A percentile compares a stretch with the other conserved stretches of the same genome.
Conservation (phyloP, 2,888 invertebrate genomes). For the Tenthredo scrophulariae region DNA sequence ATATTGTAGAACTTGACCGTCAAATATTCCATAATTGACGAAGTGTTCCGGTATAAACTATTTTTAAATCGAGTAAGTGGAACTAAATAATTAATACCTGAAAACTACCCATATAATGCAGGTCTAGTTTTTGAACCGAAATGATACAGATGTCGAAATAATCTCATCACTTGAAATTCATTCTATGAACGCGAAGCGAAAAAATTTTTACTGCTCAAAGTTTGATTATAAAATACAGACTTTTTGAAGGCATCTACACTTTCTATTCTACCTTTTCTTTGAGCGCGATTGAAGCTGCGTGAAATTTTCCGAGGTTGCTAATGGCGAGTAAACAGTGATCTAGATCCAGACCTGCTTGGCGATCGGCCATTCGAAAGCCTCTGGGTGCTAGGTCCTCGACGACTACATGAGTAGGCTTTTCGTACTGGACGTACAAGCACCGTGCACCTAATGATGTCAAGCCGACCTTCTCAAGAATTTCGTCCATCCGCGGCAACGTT, state of each 20-base stretch:
- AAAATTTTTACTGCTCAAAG: not conserved
- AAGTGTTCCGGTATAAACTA: not conserved
- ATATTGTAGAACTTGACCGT: not conserved
- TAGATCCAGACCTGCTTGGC: conserved; percentile 63
- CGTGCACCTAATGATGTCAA: conserved; percentile 67
- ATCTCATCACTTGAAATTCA: not conserved
- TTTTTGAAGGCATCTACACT: not conserved
- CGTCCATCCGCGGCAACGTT: conserved; percentile 70
- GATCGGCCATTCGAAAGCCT: conserved; percentile 76
- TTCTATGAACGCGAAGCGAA: not conserved
- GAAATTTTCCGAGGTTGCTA: conserved; percentile 80
- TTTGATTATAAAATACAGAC: not conserved
- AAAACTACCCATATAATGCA: too few species aligned
- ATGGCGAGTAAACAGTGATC: conserved; percentile 79
- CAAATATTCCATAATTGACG: not conserved
- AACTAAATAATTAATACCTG: not conserved
- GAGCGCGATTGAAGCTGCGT: conserved; percentile 81
- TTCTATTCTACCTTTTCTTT: conserved; percentile 78
- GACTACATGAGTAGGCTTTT: conserved; percentile 75
- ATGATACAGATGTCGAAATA: not conserved
- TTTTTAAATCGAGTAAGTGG: not conserved
- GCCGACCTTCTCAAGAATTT: conserved; percentile 59
- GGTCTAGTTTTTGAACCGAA: not conserved
- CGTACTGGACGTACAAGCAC: conserved; percentile 69
- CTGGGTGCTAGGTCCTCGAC: conserved; percentile 81